These are phyloP conservation scores for Heterodera carotae DNA, from an alignment of 1,140 invertebrate species.

Conservation along the genomic window DNA sequence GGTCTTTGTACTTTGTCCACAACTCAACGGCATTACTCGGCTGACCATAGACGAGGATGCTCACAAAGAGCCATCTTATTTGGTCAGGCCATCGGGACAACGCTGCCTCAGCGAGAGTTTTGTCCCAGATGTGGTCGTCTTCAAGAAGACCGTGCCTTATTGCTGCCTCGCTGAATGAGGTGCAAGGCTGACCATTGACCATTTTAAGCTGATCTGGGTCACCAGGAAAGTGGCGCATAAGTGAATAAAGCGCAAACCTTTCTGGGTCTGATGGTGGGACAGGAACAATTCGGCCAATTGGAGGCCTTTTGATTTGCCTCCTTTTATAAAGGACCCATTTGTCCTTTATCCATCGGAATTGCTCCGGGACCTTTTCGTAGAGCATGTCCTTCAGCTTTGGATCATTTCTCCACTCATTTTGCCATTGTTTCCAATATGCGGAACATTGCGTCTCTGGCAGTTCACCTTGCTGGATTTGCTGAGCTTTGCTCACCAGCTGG, in stretches of 20 bases:
- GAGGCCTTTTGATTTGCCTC: neutral
- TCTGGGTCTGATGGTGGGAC: neutral
- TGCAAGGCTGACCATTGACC: too few relatives aligned
- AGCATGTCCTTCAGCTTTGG: too few relatives aligned
- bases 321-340: neutral
- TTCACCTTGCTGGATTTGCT: neutral
- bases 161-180: too few relatives aligned
- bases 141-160: too few relatives aligned
- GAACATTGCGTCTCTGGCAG: neutral
- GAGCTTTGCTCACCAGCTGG: neutral
- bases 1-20: conserved; percentile 15
- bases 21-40: neutral
- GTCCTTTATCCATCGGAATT: too few relatives aligned
- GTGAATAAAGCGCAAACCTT: conserved; percentile 8
- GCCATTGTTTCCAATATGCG: conserved; percentile 16
- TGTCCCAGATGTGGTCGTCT: too few relatives aligned
- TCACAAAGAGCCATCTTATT: conserved; percentile 11
- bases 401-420: neutral
- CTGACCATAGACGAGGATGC: conserved; percentile 7
- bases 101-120: neutral
- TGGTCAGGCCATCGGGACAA: neutral
- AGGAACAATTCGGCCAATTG: neutral
- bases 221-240: neutral
- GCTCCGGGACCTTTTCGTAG: too few relatives aligned
- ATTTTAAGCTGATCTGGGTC: too few relatives aligned